phyloP scores from a whole-genome alignment of 53 echinoderm and acorn worm genomes.

The Holothuria leucospilota region DNA sequence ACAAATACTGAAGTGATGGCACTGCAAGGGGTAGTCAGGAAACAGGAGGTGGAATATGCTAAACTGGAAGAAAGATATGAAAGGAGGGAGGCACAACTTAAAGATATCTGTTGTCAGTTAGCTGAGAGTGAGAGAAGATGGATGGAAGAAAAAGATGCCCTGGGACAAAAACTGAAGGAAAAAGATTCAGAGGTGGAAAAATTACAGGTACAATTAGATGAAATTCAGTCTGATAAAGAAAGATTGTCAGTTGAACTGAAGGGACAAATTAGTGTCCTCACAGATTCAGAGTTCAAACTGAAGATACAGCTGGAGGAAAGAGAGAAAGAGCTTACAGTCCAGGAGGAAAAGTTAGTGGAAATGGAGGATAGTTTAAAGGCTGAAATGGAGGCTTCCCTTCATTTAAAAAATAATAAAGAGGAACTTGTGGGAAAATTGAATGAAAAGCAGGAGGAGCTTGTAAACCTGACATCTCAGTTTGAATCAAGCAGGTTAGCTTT shows the following conservation, averaged over 20 bases:
- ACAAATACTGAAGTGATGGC: not conserved
- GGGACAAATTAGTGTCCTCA: conserved; percentile 4
- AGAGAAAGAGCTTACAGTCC: not conserved
- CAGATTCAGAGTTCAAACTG: not conserved
- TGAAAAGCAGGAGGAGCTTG: conserved; percentile 7
- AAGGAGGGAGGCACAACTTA: conserved; percentile 20
- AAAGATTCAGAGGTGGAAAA: too few relatives aligned
- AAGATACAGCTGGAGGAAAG: conserved; percentile 1
- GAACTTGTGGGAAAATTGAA: not conserved
- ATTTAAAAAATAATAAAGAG: not conserved
- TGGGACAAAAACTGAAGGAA: not conserved
- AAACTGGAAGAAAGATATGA: conserved; percentile 4
- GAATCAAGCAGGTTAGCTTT: not conserved
- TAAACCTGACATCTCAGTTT: not conserved
- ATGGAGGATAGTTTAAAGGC: too few relatives aligned
- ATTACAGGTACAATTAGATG: not conserved
- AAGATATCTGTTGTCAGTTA: conserved; percentile 27
- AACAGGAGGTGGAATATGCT: conserved; percentile 14
- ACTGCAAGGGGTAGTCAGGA: conserved; percentile 3
- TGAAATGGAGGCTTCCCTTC: too few relatives aligned
- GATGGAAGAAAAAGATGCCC: conserved; percentile 15
- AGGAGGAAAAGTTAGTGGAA: not conserved
- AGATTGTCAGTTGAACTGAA: not conserved
- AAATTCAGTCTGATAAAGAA: not conserved
- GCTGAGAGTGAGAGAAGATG: conserved; percentile 35